phyloP scores from a whole-genome alignment of 2,797 vertebrate species.

The Cirrhinus molitorella region DNA sequence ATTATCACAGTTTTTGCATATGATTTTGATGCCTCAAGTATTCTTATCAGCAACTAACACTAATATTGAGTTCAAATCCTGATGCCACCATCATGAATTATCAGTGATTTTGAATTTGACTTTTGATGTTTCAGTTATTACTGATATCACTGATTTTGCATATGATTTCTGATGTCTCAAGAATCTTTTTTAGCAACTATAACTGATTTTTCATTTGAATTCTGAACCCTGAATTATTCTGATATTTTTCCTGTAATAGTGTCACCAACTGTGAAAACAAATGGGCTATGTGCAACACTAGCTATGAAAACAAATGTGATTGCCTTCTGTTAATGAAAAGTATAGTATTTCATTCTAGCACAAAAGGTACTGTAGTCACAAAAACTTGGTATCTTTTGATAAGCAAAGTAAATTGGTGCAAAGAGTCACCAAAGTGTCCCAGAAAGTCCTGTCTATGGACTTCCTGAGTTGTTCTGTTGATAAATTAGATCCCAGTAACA shows the following conservation, averaged over 20 bases:
- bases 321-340: not conserved
- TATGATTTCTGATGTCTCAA: no score
- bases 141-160: no score
- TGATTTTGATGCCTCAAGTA: no score
- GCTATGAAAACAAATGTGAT: not conserved
- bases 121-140: no score
- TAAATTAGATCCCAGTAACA: conserved; percentile 78
- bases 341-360: not conserved
- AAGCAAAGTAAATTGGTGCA: conserved; percentile 30
- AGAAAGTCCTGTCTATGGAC: conserved; percentile 54
- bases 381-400: conserved; percentile 26
- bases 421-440: conserved; percentile 16
- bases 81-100: no score
- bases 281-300: no score
- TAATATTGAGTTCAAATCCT: no score
- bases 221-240: not conserved
- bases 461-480: conserved; percentile 61
- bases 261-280: not conserved
- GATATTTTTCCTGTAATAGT: not conserved
- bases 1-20: no score
- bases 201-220: not conserved
- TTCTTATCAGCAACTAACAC: no score
- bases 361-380: not conserved
- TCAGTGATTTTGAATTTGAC: no score
- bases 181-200: no score